A percentile compares a stretch with the other conserved stretches of the same genome.
Conservation (phyloP, 2,113 vertebrate genomes). For the Dryoscopus gambensis region DNA sequence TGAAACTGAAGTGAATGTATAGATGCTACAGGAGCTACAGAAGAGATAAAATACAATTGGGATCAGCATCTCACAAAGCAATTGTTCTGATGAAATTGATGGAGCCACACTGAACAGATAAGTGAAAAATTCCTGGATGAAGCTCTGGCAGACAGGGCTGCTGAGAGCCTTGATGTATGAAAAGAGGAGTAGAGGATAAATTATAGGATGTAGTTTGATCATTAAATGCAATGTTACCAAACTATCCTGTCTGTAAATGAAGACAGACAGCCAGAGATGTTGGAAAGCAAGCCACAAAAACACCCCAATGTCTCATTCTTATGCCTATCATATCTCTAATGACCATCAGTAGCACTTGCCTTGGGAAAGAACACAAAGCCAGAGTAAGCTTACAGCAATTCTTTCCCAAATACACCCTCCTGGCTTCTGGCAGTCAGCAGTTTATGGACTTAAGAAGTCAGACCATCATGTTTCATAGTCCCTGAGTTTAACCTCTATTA, state of each 20-base stretch:
- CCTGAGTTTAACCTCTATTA: background rate
- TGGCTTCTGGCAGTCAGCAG: constrained; percentile 6
- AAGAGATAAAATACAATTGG: background rate
- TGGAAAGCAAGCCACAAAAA: background rate
- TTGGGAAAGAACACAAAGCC: constrained; percentile 51
- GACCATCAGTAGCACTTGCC: constrained; percentile 54
- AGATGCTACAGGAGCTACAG: background rate
- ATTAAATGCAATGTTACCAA: background rate
- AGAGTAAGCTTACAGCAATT: constrained; percentile 32
- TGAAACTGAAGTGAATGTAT: background rate
- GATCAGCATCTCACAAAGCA: background rate
- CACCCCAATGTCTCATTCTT: background rate
- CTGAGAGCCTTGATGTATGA: background rate
- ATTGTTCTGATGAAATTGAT: background rate
- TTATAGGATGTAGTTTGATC: background rate
- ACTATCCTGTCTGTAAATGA: background rate
- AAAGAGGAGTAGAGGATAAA: background rate
- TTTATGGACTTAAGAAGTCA: constrained; percentile 22
- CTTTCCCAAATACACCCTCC: constrained; percentile 29
- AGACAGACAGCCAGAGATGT: background rate
- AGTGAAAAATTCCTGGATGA: background rate
- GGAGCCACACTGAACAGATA: background rate
- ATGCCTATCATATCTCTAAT: constrained; percentile 13
- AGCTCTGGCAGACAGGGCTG: background rate
- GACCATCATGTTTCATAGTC: background rate